phyloP scores from a whole-genome alignment of 2,888 invertebrate species.

The Rutpela maculata region DNA sequence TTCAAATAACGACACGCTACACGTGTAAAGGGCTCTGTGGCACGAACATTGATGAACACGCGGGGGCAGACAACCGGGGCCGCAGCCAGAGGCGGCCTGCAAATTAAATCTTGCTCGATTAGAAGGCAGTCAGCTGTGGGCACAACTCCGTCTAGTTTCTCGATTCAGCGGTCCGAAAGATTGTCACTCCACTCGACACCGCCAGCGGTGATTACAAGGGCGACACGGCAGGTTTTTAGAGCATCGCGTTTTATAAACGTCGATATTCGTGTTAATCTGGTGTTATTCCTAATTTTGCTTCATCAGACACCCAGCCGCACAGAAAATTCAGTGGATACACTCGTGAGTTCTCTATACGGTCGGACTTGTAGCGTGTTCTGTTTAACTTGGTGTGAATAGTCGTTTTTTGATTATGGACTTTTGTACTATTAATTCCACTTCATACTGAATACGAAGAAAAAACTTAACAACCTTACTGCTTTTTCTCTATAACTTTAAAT shows the following conservation, averaged over 20 bases:
- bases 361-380: too few species aligned
- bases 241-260: conserved; percentile 29
- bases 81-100: conserved; percentile 29
- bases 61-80: not conserved
- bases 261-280: conserved; percentile 12
- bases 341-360: too few species aligned
- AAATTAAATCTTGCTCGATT: conserved; percentile 71
- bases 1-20: conserved; percentile 33
- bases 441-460: too few species aligned
- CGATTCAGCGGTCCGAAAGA: conserved; percentile 69
- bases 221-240: conserved; percentile 32
- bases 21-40: conserved; percentile 30
- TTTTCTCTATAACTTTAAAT: too few species aligned
- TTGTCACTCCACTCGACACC: conserved; percentile 60
- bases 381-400: too few species aligned
- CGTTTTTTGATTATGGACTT: too few species aligned
- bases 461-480: too few species aligned
- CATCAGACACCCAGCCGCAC: not conserved
- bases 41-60: conserved; percentile 27
- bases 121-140: conserved; percentile 66
- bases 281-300: not conserved
- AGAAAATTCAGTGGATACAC: not conserved
- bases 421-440: too few species aligned
- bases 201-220: conserved; percentile 42
- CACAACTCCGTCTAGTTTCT: conserved; percentile 66